phyloP scores from a whole-genome alignment of 2,113 vertebrate genomes.

The Scatophagus argus region DNA sequence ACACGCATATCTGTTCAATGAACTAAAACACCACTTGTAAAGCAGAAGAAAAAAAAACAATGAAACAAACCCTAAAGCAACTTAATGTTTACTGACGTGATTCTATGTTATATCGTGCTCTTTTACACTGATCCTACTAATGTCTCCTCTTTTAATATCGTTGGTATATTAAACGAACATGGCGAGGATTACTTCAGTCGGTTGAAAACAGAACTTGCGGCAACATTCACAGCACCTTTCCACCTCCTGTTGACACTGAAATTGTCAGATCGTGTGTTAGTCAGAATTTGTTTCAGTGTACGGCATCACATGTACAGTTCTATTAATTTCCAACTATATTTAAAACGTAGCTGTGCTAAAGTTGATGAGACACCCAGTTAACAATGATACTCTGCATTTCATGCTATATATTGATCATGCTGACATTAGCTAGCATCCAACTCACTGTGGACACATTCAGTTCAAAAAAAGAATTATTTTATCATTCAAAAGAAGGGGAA shows the following conservation, averaged over 20 bases:
- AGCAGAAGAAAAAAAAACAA: neutral
- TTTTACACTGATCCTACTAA: neutral
- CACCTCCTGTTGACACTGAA: slow-evolving; percentile 15
- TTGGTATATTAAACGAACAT: neutral
- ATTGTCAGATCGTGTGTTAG: neutral
- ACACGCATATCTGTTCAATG: neutral
- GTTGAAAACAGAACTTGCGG: neutral
- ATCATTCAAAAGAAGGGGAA: neutral
- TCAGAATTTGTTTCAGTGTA: neutral
- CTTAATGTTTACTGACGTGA: neutral
- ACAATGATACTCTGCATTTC: neutral
- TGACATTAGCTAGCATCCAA: neutral
- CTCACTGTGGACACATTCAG: neutral
- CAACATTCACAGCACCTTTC: slow-evolving; percentile 9
- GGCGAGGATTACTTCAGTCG: neutral
- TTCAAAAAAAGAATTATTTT: neutral
- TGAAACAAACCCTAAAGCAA: neutral
- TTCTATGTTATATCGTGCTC: neutral
- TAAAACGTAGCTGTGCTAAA: neutral
- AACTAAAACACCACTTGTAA: neutral
- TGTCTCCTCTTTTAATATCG: neutral
- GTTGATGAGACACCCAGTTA: neutral
- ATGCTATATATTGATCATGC: slow-evolving; percentile 13
- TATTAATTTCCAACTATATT: slow-evolving; percentile 8
- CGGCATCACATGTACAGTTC: neutral